Evolutionary conservation across 1,140 invertebrate genomes (phyloP), one percentile per base, ranked within the genome.

Genomic region (Centruroides vittatus): DNA sequence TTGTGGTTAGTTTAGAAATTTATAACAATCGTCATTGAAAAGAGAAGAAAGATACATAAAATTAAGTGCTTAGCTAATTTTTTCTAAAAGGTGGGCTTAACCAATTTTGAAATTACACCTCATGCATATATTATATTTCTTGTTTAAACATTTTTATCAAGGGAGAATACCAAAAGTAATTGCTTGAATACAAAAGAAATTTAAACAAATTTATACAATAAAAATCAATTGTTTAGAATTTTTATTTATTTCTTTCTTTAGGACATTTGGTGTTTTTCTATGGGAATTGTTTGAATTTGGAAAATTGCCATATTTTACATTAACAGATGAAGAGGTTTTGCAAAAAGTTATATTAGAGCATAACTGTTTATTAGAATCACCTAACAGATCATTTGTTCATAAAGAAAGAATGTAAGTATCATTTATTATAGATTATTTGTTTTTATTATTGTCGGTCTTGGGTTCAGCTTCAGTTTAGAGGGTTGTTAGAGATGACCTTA

Each of bases 231-330:
- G 5, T 55, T 55, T 35, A 36, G 12, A 47, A 47, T 57, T 13
- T 46, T 3, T 13, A 57, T 47, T 12, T n/a, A 13, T 46, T 34
- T 57, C 64, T 62, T 61, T 64, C 67, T 64, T 50, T 66, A 75
- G 76, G 75, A 72, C 73, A 36, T 74, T 74, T 65, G 75, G 74
- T 59, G 68, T 76, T 54, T 70, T 86, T 34, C 71, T 89, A 41
- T 90, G 87, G 86, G 86, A 89, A 72, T 80, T 89, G 48, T 80
- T 80, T 49, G 81, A 81, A 64, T 86, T 86, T 78, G 86, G 86
- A 13, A 75, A 81, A 49, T 73, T 82, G 64, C 87, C 87, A 2
- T 88, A 86, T 69, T 69, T 74, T 53, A 71, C 78, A 50, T 72
- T 88, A 23, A 78, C 72, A 48, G 83, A 89, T 72, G 84, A 87